These are phyloP conservation scores for Sinotaia quadrata DNA, from an alignment of 2,888 invertebrate species.

Conservation along the genomic window DNA sequence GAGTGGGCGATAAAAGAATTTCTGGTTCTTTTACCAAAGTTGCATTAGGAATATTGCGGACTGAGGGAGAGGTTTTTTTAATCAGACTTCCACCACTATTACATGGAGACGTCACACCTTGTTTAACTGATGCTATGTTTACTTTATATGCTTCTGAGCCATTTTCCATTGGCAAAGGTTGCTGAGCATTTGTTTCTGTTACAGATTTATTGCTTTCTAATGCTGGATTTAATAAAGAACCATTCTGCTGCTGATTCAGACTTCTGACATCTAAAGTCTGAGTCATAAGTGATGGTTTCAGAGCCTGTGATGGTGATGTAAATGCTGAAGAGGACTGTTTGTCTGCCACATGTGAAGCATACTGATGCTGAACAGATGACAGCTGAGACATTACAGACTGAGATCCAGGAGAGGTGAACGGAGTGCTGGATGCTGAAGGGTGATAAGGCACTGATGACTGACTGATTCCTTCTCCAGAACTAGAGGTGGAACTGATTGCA, in stretches of 20 bases:
- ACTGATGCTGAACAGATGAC: constrained; percentile 7
- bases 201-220: neutral
- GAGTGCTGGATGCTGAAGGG: constrained; percentile 23
- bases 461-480: constrained; percentile 3
- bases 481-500: constrained; percentile 22
- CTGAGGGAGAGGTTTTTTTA: neutral
- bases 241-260: neutral
- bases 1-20: constrained; percentile 3
- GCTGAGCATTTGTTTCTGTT: neutral
- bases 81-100: neutral
- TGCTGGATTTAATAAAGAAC: too few relatives aligned
- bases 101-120: neutral
- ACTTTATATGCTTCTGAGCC: neutral
- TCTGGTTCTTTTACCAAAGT: neutral
- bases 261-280: neutral
- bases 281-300: neutral
- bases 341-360: neutral
- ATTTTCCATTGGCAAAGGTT: neutral
- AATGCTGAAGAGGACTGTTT: neutral
- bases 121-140: neutral
- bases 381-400: constrained; percentile 13
- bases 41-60: neutral
- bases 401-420: constrained; percentile 14
- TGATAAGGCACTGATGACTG: constrained; percentile 2
- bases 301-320: neutral